These are phyloP conservation scores for Sinosuthora webbiana DNA, from an alignment of 2,113 vertebrate species.

Conservation along the genomic window DNA sequence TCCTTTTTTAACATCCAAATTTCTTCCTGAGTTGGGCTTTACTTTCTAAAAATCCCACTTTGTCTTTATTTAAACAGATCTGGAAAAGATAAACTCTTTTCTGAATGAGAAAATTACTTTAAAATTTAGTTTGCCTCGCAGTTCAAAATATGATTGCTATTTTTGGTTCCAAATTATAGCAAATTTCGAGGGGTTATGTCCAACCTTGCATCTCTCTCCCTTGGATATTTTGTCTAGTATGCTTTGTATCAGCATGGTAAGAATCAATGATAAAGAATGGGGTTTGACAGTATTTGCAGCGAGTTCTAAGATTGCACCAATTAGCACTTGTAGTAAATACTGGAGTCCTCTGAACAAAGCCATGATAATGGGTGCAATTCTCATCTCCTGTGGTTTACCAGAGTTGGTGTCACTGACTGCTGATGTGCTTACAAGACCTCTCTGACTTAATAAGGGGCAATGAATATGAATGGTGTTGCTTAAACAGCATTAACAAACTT, in stretches of 20 bases:
- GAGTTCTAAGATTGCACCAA: background rate
- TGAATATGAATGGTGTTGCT: background rate
- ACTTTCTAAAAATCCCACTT: background rate
- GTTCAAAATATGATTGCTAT: background rate
- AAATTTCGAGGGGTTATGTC: background rate
- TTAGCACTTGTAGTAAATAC: background rate
- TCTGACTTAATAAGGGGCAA: background rate
- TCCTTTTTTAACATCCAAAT: background rate
- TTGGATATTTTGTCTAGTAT: background rate
- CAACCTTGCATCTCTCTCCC: background rate
- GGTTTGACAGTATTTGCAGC: background rate
- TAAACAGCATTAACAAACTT: background rate
- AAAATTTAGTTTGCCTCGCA: background rate
- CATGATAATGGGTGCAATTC: background rate
- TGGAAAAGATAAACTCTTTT: background rate
- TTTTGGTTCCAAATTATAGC: background rate
- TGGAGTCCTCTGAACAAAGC: background rate
- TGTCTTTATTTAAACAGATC: background rate
- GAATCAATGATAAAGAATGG: background rate
- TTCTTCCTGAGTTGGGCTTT: background rate
- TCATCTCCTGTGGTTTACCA: background rate
- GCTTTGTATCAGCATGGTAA: background rate
- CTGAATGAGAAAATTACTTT: background rate
- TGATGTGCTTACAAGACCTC: background rate
- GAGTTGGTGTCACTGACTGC: background rate